Evolutionary conservation across 2,113 vertebrate species (phyloP).

Genomic region (Mormoops blainvillei): DNA sequence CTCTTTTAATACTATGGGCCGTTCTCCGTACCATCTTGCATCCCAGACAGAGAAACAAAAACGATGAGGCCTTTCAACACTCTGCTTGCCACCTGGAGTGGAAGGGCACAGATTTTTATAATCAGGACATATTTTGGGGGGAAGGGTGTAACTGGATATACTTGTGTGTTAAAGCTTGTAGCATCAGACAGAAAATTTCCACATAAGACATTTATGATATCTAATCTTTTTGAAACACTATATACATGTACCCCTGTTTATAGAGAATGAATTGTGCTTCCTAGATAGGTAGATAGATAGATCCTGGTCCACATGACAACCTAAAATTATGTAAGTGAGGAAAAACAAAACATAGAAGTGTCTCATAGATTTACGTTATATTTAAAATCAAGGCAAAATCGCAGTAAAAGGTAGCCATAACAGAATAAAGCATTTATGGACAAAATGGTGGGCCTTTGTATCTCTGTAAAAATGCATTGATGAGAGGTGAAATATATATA

Average conservation of each 20-base stretch:
- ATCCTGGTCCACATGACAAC: not conserved
- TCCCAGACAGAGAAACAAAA: not conserved
- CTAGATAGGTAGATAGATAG: not conserved
- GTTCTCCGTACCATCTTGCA: not conserved
- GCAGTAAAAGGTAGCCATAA: not conserved
- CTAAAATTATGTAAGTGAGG: not conserved
- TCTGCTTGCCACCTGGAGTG: not conserved
- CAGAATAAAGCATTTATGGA: not conserved
- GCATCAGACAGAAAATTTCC: not conserved
- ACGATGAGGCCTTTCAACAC: not conserved
- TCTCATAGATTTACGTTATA: not conserved
- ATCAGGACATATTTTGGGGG: not conserved
- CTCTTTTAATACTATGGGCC: not conserved
- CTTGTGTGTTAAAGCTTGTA: not conserved
- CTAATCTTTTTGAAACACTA: not conserved
- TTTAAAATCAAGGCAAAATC: not conserved
- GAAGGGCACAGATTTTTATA: not conserved
- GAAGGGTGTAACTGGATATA: not conserved
- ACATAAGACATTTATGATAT: not conserved
- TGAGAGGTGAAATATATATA: not conserved
- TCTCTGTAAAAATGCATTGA: slow-evolving; percentile 2
- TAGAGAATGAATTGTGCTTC: not conserved
- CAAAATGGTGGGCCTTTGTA: not conserved
- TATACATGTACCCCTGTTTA: not conserved
- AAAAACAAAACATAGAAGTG: not conserved